Conservation (phyloP, 2,797 vertebrate species). For the Myoxocephalus aenaeus region DNA sequence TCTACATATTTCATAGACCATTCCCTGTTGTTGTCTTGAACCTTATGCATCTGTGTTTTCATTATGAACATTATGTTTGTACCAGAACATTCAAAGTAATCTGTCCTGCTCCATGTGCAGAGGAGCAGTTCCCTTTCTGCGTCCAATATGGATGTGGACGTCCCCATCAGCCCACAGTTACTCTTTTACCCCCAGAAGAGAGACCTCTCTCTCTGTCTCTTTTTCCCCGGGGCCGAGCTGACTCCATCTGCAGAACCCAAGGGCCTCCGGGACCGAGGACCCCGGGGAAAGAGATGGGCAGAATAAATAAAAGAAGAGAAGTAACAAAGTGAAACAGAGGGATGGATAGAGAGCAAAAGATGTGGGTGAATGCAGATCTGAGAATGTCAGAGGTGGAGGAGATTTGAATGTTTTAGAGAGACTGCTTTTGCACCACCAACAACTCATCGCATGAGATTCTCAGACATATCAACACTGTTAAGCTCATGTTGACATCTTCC, state of each 20-base stretch:
- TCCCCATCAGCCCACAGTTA: not conserved
- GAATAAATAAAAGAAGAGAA: conserved; percentile 2
- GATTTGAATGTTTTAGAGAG: conserved; percentile 1
- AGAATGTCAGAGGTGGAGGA: conserved; percentile 26
- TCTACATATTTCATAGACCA: too few relatives aligned
- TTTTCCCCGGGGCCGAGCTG: conserved; percentile 15
- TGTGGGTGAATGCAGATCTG: conserved; percentile 41
- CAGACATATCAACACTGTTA: not conserved
- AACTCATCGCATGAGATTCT: not conserved
- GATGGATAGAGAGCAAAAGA: conserved; percentile 21
- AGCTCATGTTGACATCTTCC: not conserved
- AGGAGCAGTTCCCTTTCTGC: not conserved
- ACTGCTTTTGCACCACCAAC: not conserved
- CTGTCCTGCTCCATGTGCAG: not conserved
- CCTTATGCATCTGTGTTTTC: too few relatives aligned
- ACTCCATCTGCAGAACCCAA: conserved; percentile 22
- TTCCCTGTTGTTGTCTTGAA: too few relatives aligned
- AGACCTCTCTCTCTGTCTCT: not conserved
- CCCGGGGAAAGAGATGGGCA: conserved; percentile 9
- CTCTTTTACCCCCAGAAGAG: conserved; percentile 15
- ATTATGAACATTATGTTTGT: too few relatives aligned
- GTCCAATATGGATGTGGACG: not conserved
- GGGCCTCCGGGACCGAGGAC: conserved; percentile 6
- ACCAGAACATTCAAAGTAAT: too few relatives aligned
- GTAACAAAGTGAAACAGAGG: conserved; percentile 26